Conservation (phyloP, 2,797 vertebrate genomes). For the Microctenopoma steveboyesi region DNA sequence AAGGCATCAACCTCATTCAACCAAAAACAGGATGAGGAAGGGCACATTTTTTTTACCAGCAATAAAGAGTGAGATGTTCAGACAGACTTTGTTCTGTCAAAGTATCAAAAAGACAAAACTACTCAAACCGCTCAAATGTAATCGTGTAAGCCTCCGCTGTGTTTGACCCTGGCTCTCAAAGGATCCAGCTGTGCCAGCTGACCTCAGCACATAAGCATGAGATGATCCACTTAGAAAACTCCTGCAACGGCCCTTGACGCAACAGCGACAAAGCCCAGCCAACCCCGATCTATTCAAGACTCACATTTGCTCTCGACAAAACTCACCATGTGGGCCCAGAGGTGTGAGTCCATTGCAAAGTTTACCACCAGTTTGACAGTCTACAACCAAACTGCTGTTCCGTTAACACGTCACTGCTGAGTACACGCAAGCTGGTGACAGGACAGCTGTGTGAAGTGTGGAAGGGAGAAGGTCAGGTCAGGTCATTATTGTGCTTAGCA, state of each 20-base stretch:
- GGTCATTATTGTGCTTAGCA: background rate
- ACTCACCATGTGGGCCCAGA: slow-evolving; percentile 69
- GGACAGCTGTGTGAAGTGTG: slow-evolving; percentile 53
- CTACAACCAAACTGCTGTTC: slow-evolving; percentile 53
- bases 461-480: slow-evolving; percentile 15
- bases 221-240: slow-evolving; percentile 78
- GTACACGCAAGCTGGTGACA: slow-evolving; percentile 43
- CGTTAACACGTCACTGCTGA: slow-evolving; percentile 61
- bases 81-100: slow-evolving; percentile 5
- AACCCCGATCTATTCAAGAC: slow-evolving; percentile 61
- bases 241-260: slow-evolving; percentile 49
- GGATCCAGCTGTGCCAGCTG: slow-evolving; percentile 70
- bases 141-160: slow-evolving; percentile 59
- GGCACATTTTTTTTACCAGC: background rate
- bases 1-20: background rate
- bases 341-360: slow-evolving; percentile 76
- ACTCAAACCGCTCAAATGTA: slow-evolving; percentile 59
- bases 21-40: slow-evolving; percentile 1
- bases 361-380: slow-evolving; percentile 69
- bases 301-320: slow-evolving; percentile 67
- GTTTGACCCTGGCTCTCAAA: slow-evolving; percentile 47
- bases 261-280: slow-evolving; percentile 18
- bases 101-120: slow-evolving; percentile 41
- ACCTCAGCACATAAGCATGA: slow-evolving; percentile 80
- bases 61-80: slow-evolving; percentile 20